Evolutionary conservation across 2,888 invertebrate species (phyloP).

Genomic region (Rhodophaea formosa): DNA sequence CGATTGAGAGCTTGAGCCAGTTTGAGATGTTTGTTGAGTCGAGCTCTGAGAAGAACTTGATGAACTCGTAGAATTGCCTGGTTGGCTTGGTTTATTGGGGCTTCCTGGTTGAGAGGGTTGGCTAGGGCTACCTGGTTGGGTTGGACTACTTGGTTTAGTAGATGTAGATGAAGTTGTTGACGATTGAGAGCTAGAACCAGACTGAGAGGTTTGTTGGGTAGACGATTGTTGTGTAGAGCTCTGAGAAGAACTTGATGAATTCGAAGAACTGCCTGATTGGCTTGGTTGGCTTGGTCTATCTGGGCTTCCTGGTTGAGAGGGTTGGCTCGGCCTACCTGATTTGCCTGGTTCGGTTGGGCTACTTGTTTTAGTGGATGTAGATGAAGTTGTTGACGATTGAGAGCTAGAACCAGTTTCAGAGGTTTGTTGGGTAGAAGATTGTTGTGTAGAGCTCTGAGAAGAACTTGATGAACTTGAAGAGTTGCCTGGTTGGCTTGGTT

Average conservation of each 20-base stretch:
- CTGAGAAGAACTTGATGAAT: background rate
- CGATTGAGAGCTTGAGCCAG: background rate
- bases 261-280: background rate
- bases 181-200: background rate
- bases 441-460: background rate
- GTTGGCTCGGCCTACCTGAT: too few species aligned
- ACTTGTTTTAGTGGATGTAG: background rate
- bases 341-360: constrained; percentile 7
- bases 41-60: too few species aligned
- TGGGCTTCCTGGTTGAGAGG: background rate
- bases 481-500: too few species aligned
- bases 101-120: background rate
- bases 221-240: background rate
- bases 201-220: background rate
- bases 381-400: background rate
- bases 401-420: background rate
- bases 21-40: background rate
- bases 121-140: background rate
- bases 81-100: background rate
- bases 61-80: too few species aligned
- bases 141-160: constrained; percentile 12
- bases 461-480: background rate
- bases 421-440: too few species aligned
- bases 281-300: too few species aligned
- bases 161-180: background rate